Evolutionary conservation across 2,888 invertebrate genomes (phyloP).

Genomic region (Cylindroiulus punctatus): DNA sequence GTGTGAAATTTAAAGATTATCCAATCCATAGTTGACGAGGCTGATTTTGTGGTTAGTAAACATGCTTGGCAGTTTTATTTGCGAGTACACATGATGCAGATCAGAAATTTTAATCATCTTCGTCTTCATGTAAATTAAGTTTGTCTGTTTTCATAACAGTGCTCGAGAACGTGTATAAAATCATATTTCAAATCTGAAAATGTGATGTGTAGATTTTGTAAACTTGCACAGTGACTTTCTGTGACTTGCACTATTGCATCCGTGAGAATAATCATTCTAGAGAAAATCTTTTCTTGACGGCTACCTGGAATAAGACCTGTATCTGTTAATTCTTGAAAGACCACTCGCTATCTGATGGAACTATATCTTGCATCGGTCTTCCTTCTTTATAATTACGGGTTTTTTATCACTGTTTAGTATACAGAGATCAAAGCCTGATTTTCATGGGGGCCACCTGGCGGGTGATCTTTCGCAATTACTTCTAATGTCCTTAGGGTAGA

Average conservation of each 20-base stretch:
- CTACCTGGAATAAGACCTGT: not conserved
- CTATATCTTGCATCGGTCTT: not conserved
- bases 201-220: not conserved
- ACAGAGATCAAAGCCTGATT: not conserved
- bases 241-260: not conserved
- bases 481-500: slow-evolving; percentile 21
- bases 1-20: too few relatives aligned
- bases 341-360: not conserved
- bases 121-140: not conserved
- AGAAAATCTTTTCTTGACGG: not conserved
- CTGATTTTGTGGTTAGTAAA: not conserved
- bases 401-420: not conserved
- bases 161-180: not conserved
- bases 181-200: not conserved
- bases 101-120: not conserved
- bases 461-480: slow-evolving; percentile 13
- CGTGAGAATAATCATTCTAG: not conserved
- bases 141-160: not conserved
- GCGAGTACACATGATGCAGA: too few relatives aligned
- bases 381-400: not conserved
- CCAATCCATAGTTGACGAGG: too few relatives aligned
- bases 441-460: slow-evolving; percentile 24
- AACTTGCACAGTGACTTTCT: not conserved
- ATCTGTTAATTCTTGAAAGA: not conserved
- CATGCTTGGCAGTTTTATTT: not conserved